Evolutionary conservation across 2,797 vertebrate genomes (phyloP).

Genomic region (Leuciscus waleckii): DNA sequence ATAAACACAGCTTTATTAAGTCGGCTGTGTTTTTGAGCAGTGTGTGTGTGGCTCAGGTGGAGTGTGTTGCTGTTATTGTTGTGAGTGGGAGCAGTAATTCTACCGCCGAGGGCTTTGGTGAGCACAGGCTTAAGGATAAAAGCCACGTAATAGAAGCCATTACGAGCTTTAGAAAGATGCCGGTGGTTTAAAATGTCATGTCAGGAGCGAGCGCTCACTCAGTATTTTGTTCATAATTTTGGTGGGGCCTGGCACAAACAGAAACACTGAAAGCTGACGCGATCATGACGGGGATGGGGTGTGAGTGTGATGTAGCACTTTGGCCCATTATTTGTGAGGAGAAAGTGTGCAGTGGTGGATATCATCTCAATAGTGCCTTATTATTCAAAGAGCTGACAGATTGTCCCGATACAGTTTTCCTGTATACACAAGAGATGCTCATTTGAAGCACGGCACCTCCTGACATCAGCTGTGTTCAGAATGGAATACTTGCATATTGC

Average conservation of each 20-base stretch:
- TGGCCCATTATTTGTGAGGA: slow-evolving; percentile 23
- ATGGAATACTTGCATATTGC: slow-evolving; percentile 11
- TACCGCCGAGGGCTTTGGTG: slow-evolving; percentile 48
- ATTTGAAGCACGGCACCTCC: not conserved
- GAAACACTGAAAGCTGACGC: slow-evolving; percentile 36
- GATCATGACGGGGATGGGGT: slow-evolving; percentile 18
- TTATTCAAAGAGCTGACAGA: slow-evolving; percentile 27
- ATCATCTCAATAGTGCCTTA: slow-evolving; percentile 24
- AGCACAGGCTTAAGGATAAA: slow-evolving; percentile 73
- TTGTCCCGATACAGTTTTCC: slow-evolving; percentile 9
- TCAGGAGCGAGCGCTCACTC: slow-evolving; percentile 70
- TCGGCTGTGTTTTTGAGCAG: slow-evolving; percentile 2
- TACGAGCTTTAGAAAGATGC: slow-evolving; percentile 68
- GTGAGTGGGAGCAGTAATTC: slow-evolving; percentile 62
- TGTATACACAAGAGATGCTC: slow-evolving; percentile 5
- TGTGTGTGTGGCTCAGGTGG: slow-evolving; percentile 43
- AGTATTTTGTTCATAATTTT: slow-evolving; percentile 72
- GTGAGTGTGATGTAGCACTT: slow-evolving; percentile 34
- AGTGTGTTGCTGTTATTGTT: slow-evolving; percentile 48
- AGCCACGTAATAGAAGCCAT: slow-evolving; percentile 70
- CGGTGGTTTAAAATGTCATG: slow-evolving; percentile 73
- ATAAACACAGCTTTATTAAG: slow-evolving; percentile 20
- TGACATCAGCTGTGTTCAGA: not conserved
- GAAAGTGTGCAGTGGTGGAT: slow-evolving; percentile 30
- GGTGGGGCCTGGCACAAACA: slow-evolving; percentile 57